Percentiles rank a stretch among this genome's conserved stretches.
These are phyloP conservation scores for Cladopsammia gracilis DNA, from an alignment of 64 coral and sea anemone genomes.

Conservation along the genomic window DNA sequence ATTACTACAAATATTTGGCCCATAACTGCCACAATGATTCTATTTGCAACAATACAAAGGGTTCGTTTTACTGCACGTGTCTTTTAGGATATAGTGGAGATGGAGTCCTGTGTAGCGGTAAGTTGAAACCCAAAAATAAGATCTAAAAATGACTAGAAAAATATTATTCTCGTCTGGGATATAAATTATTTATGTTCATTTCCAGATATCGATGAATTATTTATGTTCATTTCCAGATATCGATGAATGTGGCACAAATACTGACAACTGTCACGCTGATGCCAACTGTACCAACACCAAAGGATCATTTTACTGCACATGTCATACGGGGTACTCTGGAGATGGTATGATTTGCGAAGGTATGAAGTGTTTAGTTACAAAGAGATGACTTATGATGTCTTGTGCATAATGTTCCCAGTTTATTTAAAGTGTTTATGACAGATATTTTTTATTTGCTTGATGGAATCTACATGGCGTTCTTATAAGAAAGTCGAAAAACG, in stretches of 20 bases:
- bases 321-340: conserved; percentile 81
- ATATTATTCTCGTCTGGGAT: background rate
- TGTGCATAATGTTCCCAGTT: no score
- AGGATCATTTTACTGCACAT: conserved; percentile 91
- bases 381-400: no score
- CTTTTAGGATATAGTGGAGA: conserved; percentile 68
- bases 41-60: conserved; percentile 67
- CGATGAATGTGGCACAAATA: conserved; percentile 60
- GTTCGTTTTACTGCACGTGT: conserved; percentile 77
- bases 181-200: background rate
- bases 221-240: conserved; percentile 53
- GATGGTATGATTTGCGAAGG: conserved; percentile 75
- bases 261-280: conserved; percentile 70
- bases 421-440: no score
- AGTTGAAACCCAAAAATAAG: background rate
- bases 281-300: conserved; percentile 89
- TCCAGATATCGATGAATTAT: conserved; percentile 61
- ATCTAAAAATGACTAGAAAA: no score
- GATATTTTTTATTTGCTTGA: no score
- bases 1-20: conserved; percentile 70
- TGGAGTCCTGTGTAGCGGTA: conserved; percentile 77
- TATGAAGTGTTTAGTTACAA: background rate
- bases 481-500: no score
- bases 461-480: no score
- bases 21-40: conserved; percentile 83